Evolutionary conservation across 2,113 vertebrate genomes (phyloP).

Genomic region (Athene cunicularia): DNA sequence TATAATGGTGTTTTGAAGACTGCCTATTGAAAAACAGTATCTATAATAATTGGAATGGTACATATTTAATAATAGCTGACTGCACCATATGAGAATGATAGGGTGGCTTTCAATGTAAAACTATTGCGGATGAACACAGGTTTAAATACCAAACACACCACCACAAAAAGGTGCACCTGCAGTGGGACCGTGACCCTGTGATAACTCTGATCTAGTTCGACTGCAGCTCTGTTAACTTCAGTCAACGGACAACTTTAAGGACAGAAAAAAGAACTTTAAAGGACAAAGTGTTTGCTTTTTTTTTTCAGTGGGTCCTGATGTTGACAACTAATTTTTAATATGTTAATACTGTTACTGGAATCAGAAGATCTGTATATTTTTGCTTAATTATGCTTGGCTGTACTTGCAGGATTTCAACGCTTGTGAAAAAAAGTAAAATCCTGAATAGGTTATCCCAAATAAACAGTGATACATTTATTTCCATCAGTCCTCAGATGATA

Average conservation of each 20-base stretch:
- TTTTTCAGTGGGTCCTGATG: neutral
- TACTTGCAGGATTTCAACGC: neutral
- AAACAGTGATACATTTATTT: neutral
- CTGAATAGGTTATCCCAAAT: neutral
- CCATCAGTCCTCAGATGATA: neutral
- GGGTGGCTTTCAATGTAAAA: neutral
- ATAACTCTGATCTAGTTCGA: neutral
- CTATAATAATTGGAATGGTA: neutral
- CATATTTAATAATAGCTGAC: neutral
- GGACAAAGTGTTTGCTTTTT: neutral
- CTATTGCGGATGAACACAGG: fast-evolving
- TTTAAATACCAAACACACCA: neutral
- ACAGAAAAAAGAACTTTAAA: neutral
- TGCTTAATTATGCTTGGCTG: neutral
- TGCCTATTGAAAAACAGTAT: neutral
- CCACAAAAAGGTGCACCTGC: neutral
- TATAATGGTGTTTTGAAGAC: constrained; percentile 11
- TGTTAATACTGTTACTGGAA: neutral
- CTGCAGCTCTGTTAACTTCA: constrained; percentile 3
- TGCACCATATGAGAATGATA: neutral
- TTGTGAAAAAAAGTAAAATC: neutral
- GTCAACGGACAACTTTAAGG: neutral
- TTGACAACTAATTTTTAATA: neutral
- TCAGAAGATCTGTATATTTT: neutral
- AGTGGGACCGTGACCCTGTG: neutral